A percentile compares a stretch with the other conserved stretches of the same genome.
phyloP scores from a whole-genome alignment of 2,113 vertebrate species.

The Chloebia gouldiae region DNA sequence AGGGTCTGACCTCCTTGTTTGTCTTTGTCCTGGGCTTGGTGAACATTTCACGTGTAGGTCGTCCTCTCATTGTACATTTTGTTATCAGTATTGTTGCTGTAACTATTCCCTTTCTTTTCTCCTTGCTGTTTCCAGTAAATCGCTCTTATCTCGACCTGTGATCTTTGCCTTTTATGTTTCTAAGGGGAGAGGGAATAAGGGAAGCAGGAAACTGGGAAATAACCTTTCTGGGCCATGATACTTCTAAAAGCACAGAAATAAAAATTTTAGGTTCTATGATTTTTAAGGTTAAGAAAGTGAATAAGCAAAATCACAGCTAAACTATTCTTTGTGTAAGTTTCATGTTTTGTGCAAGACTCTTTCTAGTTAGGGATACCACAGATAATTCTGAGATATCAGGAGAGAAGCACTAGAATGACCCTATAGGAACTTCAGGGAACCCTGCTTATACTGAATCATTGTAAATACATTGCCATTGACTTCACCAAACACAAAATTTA shows the following conservation, averaged over 20 bases:
- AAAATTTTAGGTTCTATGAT: neutral
- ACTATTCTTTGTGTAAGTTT: neutral
- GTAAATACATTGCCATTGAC: neutral
- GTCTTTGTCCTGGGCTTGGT: neutral
- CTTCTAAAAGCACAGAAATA: neutral
- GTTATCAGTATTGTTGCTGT: neutral
- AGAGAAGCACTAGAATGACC: neutral
- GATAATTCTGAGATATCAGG: neutral
- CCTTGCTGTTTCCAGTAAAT: neutral
- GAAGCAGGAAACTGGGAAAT: neutral
- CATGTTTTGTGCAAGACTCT: neutral
- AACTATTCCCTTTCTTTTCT: neutral
- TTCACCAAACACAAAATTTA: neutral
- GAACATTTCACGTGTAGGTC: rapidly evolving
- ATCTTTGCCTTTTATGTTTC: neutral
- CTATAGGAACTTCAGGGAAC: neutral
- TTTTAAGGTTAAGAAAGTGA: neutral
- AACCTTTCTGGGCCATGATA: neutral
- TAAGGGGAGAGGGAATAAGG: neutral
- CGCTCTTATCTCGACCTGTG: rapidly evolving
- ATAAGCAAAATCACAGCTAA: neutral
- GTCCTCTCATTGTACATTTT: no score
- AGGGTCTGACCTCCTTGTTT: neutral
- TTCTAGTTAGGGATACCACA: neutral
- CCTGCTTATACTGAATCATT: neutral